These are phyloP conservation scores for Cotesia vestalis DNA, from an alignment of 1,140 invertebrate species.

Conservation along the genomic window DNA sequence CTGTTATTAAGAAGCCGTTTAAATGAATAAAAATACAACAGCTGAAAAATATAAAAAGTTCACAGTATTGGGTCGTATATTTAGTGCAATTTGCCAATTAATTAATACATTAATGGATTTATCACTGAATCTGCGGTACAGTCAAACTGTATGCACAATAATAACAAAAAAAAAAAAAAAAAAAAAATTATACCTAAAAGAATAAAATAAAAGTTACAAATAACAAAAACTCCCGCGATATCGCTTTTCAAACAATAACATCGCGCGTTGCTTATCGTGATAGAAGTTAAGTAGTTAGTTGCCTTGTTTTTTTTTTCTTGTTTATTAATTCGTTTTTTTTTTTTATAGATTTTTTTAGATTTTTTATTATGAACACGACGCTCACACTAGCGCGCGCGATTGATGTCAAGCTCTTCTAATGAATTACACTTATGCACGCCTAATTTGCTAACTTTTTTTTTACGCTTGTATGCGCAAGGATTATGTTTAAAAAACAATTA, in stretches of 20 bases:
- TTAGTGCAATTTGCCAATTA: neutral
- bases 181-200: neutral
- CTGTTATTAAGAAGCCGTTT: neutral
- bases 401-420: neutral
- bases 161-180: neutral
- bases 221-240: conserved; percentile 4
- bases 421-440: neutral
- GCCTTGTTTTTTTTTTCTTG: conserved; percentile 24
- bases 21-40: neutral
- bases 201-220: conserved; percentile 6
- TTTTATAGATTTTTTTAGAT: neutral
- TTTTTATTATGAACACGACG: conserved; percentile 5
- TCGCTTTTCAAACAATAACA: neutral
- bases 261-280: conserved; percentile 35
- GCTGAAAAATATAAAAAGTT: neutral
- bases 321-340: conserved; percentile 1
- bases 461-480: neutral
- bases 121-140: neutral
- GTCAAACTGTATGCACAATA: neutral
- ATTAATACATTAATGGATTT: conserved; percentile 13
- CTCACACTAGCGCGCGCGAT: conserved; percentile 4
- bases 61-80: conserved; percentile 15
- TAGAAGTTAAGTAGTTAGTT: conserved; percentile 34
- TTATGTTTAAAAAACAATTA: neutral
- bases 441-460: neutral